A percentile compares a stretch with the other conserved stretches of the same genome.
These are phyloP conservation scores for Scaptodrosophila lebanonensis DNA, from an alignment of 1,140 invertebrate genomes.

Conservation along the genomic window DNA sequence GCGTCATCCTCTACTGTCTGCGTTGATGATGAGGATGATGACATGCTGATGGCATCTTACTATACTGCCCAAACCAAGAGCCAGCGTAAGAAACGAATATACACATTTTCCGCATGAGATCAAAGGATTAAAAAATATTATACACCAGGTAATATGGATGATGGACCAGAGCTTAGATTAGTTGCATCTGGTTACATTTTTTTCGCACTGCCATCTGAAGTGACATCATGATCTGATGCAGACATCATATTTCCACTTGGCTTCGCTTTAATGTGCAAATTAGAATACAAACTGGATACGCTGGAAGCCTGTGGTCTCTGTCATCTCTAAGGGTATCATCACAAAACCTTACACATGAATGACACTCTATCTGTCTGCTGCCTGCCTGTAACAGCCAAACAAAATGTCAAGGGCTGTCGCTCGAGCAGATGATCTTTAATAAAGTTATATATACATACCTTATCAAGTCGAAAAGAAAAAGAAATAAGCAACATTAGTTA, in stretches of 20 bases:
- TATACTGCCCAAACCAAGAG: conserved; percentile 18
- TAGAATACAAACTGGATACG: conserved; percentile 47
- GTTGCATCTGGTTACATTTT: conserved; percentile 19
- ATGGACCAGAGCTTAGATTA: neutral
- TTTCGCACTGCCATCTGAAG: conserved; percentile 26
- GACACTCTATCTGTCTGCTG: no score
- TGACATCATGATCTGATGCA: conserved; percentile 43
- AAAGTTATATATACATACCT: no score
- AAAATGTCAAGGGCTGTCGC: no score
- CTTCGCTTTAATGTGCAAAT: conserved; percentile 9
- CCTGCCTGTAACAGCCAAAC: no score
- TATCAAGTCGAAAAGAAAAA: no score
- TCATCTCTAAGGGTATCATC: no score
- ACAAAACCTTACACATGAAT: no score
- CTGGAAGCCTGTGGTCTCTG: conserved; percentile 6
- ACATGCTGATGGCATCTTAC: conserved; percentile 62
- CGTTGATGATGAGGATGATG: conserved; percentile 62
- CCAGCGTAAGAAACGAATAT: conserved; percentile 42
- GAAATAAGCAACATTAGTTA: no score
- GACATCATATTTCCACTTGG: conserved; percentile 59
- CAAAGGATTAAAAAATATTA: conserved; percentile 54
- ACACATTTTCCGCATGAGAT: conserved; percentile 65
- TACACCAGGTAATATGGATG: neutral
- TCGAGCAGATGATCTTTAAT: no score
- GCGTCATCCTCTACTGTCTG: conserved; percentile 63